phyloP scores from a whole-genome alignment of 2,797 vertebrate genomes.

The Onychomys torridus region DNA sequence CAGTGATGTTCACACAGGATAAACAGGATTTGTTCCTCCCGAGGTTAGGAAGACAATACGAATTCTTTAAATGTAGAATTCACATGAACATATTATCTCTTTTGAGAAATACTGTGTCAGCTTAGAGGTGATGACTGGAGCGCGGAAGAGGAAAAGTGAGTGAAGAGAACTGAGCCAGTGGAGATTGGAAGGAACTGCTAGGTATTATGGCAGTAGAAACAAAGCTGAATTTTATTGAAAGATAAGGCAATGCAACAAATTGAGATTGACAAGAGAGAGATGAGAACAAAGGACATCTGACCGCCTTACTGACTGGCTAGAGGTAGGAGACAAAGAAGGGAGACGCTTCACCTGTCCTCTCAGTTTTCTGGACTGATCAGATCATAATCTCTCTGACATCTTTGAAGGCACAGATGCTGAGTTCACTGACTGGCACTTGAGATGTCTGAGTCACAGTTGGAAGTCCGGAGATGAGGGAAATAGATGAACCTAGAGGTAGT shows the following conservation, averaged over 20 bases:
- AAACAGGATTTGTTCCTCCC: background rate
- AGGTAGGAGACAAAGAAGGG: background rate
- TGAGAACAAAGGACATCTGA: background rate
- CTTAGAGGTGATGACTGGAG: background rate
- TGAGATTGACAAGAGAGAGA: background rate
- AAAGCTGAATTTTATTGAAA: background rate
- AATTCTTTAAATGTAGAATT: background rate
- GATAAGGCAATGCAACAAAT: background rate
- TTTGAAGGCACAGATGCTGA: background rate
- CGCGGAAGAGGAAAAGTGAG: background rate
- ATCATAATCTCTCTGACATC: background rate
- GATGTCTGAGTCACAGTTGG: background rate
- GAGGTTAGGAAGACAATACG: background rate
- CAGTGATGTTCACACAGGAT: background rate
- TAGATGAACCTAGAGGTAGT: background rate
- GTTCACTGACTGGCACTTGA: background rate
- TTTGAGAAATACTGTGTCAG: background rate
- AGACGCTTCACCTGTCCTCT: background rate
- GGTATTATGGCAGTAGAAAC: background rate
- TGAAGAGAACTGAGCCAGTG: background rate
- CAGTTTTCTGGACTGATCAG: background rate
- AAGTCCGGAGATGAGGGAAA: background rate
- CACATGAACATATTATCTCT: background rate
- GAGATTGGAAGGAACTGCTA: background rate
- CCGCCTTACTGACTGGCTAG: background rate